Conservation (phyloP, 2,888 invertebrate species). For the Encarsia formosa region DNA sequence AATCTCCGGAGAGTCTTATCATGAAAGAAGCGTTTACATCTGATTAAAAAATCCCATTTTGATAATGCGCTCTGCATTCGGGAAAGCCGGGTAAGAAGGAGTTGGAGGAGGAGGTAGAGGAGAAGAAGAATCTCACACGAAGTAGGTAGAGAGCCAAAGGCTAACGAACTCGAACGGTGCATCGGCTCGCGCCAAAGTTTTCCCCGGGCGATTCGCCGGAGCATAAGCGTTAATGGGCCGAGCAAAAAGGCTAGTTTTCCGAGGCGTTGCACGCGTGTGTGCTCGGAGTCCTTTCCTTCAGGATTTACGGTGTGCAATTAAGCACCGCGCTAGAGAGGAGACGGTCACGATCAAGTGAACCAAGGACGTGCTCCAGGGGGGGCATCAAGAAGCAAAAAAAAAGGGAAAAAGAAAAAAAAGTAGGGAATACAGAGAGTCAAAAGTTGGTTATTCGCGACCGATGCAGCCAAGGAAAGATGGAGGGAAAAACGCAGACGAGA, state of each 20-base stretch:
- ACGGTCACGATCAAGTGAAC: conserved; percentile 30
- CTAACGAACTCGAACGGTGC: conserved; percentile 31
- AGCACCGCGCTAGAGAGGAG: conserved; percentile 21
- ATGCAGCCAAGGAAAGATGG: too few relatives aligned
- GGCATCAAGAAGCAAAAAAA: too few relatives aligned
- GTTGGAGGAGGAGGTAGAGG: background rate
- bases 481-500: too few relatives aligned
- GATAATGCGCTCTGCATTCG: background rate
- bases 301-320: conserved; percentile 27
- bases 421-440: too few relatives aligned
- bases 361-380: conserved; percentile 26
- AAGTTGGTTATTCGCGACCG: too few relatives aligned
- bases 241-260: conserved; percentile 15
- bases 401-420: too few relatives aligned
- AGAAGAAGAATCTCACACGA: background rate
- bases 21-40: too few relatives aligned
- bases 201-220: too few relatives aligned
- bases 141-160: conserved; percentile 12
- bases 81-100: background rate
- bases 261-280: background rate
- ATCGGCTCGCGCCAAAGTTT: conserved; percentile 24
- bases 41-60: too few relatives aligned
- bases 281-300: conserved; percentile 16
- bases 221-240: conserved; percentile 26
- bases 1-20: too few relatives aligned